Evolutionary conservation across 2,113 vertebrate species (phyloP).

Genomic region (Nycticryphes semicollaris): DNA sequence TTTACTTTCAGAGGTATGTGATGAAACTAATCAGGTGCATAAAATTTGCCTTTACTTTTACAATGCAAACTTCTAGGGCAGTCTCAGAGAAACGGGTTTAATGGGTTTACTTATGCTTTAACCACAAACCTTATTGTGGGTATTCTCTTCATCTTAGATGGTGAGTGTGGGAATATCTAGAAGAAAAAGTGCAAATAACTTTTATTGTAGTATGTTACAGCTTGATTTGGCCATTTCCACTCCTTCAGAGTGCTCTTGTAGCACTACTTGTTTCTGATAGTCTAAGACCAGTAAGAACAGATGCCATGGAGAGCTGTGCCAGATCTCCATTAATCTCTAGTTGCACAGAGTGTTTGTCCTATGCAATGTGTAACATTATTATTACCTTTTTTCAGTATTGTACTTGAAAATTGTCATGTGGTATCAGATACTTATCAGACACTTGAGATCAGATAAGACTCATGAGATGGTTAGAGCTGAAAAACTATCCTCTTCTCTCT

Average conservation of each 20-base stretch:
- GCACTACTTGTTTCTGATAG: background rate
- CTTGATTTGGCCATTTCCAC: background rate
- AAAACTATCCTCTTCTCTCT: background rate
- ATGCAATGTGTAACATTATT: background rate
- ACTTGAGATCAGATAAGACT: background rate
- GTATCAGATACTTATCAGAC: background rate
- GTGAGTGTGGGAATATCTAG: background rate
- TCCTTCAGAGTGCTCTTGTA: background rate
- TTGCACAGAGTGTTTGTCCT: background rate
- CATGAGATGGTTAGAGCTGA: background rate
- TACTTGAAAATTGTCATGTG: background rate
- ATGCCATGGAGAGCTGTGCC: background rate
- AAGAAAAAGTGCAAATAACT: background rate
- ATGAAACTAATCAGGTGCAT: background rate
- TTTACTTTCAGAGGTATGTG: background rate
- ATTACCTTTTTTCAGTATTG: background rate
- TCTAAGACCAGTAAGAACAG: background rate
- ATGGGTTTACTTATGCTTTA: background rate
- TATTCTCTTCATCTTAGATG: background rate
- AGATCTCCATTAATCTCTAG: background rate
- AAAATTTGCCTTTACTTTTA: background rate
- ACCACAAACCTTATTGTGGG: background rate
- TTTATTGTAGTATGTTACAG: background rate
- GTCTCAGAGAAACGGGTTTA: background rate
- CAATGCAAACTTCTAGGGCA: background rate